Evolutionary conservation across 2,113 vertebrate genomes (phyloP).

Genomic region (Gymnobelideus leadbeateri): DNA sequence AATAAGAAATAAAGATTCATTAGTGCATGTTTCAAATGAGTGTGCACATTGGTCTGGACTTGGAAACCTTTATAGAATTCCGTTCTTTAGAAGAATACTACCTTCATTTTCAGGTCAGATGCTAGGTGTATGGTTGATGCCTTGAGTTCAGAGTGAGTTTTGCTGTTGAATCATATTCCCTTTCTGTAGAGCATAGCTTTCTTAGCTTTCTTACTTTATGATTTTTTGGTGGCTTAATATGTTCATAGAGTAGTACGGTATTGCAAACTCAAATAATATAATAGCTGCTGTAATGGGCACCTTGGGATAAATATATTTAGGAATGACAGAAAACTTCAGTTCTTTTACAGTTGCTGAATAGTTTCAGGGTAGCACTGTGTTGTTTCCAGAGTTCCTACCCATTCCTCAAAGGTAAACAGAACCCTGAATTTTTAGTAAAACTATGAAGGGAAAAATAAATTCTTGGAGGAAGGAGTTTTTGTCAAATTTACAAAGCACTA

Average conservation of each 20-base stretch:
- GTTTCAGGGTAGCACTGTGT: constrained; percentile 34
- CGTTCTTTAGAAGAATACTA: neutral
- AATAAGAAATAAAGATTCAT: neutral
- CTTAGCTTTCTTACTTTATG: neutral
- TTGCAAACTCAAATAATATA: neutral
- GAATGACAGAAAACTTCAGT: neutral
- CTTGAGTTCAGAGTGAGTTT: constrained; percentile 2
- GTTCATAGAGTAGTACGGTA: neutral
- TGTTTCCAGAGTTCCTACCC: constrained; percentile 3
- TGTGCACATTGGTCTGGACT: neutral
- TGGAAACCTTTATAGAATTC: neutral
- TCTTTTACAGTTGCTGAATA: constrained; percentile 24
- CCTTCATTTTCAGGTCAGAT: neutral
- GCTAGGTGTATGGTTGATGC: neutral
- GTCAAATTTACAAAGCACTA: constrained; percentile 56
- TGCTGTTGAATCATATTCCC: neutral
- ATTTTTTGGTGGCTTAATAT: neutral
- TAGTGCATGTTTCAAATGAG: neutral
- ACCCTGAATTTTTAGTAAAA: constrained; percentile 1
- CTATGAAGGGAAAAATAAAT: constrained; percentile 6
- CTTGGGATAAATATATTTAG: neutral
- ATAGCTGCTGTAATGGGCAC: neutral
- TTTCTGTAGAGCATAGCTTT: neutral
- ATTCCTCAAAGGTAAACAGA: constrained; percentile 5
- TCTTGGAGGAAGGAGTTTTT: constrained; percentile 37